Base-by-base conservation (phyloP, 1,140 invertebrate genomes). In the Drosophila sulfurigaster region DNA sequence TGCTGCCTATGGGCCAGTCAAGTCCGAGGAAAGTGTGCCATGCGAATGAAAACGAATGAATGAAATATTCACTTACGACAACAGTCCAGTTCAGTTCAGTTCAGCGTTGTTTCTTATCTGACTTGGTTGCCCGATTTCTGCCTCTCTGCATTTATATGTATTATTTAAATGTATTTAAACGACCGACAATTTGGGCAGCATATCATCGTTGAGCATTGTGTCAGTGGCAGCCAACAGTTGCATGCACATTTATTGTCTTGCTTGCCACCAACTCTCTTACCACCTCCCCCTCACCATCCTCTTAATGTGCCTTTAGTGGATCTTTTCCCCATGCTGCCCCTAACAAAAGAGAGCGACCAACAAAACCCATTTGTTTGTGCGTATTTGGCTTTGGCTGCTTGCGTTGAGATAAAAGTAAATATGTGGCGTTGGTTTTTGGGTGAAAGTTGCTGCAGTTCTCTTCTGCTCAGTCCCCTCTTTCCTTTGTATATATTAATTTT, bases 101-200 rank as follows among this genome's bases (percentile, higher is more conserved):
- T 52, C 8, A 28, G 65, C 49, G 51, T 10, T 51, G 65, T 75
- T 82, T 79, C 83, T 88, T 87, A 88, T 88, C 85, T 41, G 16
- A 35, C 46, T 25, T 25, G 11, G 58, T 32, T 16, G 10, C 43
- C 35, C 10, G 32, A 5, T 5, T 60, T 49, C 15, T 41, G 60
- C 48, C 35, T 41, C 32, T 13, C 59, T 15, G 62, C 68, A 48
- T 63, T 54, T 73, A 56, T 65, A 62, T 69, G 85, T 90, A 85
- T 25, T 90, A 89, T 89, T 90, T 89, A 90, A 89, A 89, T 89
- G 81, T 90, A 89, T 89, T 89, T 89, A 89, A 89, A 86, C 86
- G 85, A 89, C 85, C 85, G 86, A 89, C 85, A 90, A 89, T 89
- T 89, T 89, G 85, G 51, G 78, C 51, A 89, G 81, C 85, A 76